These are phyloP conservation scores for Gymnoscopelus braueri DNA, from an alignment of 2,797 vertebrate genomes.

Conservation along the genomic window DNA sequence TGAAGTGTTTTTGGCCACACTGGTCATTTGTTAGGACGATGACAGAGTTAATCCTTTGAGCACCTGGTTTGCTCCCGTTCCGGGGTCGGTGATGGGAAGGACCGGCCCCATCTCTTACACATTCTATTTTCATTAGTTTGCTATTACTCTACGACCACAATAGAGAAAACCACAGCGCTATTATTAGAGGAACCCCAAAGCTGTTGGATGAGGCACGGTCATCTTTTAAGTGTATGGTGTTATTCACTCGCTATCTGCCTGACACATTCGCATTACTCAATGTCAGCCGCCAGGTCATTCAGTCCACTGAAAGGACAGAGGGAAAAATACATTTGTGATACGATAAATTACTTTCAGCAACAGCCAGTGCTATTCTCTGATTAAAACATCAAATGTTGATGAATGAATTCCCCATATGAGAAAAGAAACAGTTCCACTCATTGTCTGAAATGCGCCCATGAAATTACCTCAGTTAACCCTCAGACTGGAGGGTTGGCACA, in stretches of 20 bases:
- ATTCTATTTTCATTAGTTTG: constrained; percentile 58
- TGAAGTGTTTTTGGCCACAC: constrained; percentile 63
- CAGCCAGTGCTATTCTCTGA: constrained; percentile 50
- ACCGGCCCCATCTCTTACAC: constrained; percentile 34
- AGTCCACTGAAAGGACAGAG: constrained; percentile 37
- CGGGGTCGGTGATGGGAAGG: constrained; percentile 43
- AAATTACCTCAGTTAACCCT: constrained; percentile 42
- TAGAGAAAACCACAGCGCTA: constrained; percentile 33
- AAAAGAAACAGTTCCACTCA: constrained; percentile 39
- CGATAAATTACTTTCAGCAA: constrained; percentile 29
- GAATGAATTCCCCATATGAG: constrained; percentile 29
- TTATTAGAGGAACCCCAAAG: constrained; percentile 39
- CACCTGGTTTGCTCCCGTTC: constrained; percentile 69
- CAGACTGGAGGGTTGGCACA: constrained; percentile 36
- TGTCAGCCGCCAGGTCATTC: constrained; percentile 46
- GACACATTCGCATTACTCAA: constrained; percentile 45
- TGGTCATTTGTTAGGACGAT: constrained; percentile 68
- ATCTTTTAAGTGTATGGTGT: neutral
- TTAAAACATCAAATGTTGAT: constrained; percentile 53
- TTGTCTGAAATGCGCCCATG: constrained; percentile 29
- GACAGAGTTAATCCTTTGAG: constrained; percentile 65
- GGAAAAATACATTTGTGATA: constrained; percentile 19
- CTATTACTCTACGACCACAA: constrained; percentile 43
- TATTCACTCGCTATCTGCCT: neutral
- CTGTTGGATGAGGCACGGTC: constrained; percentile 24